Evolutionary conservation across 2,113 vertebrate species (phyloP), one percentile per base, ranked within the genome.

Genomic region (Benitochromis conjunctus): DNA sequence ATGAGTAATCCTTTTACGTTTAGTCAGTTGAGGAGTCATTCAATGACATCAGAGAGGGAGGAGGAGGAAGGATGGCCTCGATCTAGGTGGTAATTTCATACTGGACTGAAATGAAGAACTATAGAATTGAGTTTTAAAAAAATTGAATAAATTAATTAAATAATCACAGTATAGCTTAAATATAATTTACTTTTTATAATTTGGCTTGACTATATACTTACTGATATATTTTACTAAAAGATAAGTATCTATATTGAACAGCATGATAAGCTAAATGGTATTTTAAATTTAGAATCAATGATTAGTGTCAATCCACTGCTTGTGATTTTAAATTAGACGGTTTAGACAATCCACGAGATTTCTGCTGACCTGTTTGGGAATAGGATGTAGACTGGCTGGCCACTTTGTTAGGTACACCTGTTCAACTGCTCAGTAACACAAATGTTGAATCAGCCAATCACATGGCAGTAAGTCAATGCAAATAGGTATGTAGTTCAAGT

Each of bases 1-100:
- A 91, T 71, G 18, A 82, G 58, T 94, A 90, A 94, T 94, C 87
- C 64, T 74, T 81, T 94, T 92, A 90, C 51, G 87, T 88, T 91
- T 80, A 89, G 81, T 78, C 55, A 91, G 64, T 86, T 85, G 87
- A 87, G 74, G 34, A 48, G 41, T 48, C 64, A 26, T 48, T 26
- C 19, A 71, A n/a, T 82, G 88, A 86, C 21, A 85, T 31, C 43
- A 80, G 58, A 31, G 38, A 41, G 55, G 26, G 4, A 21, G 18
- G 79, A 54, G 5, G n/a, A 31, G 4, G 21, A 29, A 19, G 29
- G 29, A 69, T 26, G 51, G 74, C 51, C 31, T 84, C 34, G 7
- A 46, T 46, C 84, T 80, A 31, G 38, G 7, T 16, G 19, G 41
- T 11, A 79, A 51, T 62, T 66, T 79, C 3, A 6, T 14, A 46